A percentile compares a stretch with the other conserved stretches of the same genome.
phyloP scores from a whole-genome alignment of 2,888 invertebrate species.

The Zaprionus obscuricornis region DNA sequence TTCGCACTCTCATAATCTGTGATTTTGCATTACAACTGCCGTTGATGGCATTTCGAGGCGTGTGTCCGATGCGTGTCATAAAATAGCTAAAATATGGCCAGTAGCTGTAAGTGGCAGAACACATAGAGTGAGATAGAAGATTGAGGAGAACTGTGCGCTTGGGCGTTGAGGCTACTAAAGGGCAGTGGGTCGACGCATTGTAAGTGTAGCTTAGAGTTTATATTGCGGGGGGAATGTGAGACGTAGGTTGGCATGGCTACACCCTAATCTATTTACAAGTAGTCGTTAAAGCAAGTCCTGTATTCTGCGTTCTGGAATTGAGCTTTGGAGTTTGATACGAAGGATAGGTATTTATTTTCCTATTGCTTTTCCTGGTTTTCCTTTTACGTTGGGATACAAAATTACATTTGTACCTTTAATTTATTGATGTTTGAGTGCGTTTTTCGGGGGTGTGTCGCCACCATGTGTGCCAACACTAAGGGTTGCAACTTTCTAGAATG shows the following conservation, averaged over 20 bases:
- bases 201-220: background rate
- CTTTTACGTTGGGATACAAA: conserved; percentile 51
- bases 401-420: conserved; percentile 75
- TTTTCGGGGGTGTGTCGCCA: conserved; percentile 40
- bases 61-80: conserved; percentile 55
- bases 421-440: conserved; percentile 70
- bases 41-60: conserved; percentile 21
- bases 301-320: too few relatives aligned
- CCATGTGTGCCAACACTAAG: conserved; percentile 20
- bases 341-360: conserved; percentile 53
- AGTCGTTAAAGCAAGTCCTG: conserved; percentile 40
- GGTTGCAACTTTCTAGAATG: conserved; percentile 37
- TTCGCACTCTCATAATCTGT: background rate
- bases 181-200: conserved; percentile 32
- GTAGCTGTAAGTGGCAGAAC: conserved; percentile 36
- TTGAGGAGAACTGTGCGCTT: background rate
- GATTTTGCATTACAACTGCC: background rate
- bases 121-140: conserved; percentile 1
- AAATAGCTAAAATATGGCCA: conserved; percentile 61
- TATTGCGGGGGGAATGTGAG: background rate
- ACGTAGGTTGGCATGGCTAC: conserved; percentile 55
- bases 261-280: conserved; percentile 70
- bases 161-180: conserved; percentile 12
- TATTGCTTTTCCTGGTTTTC: conserved; percentile 29
- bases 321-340: conserved; percentile 30